Evolutionary conservation across 2,888 invertebrate species (phyloP), one percentile per base, ranked within the genome.

Genomic region (Diogma glabrata): DNA sequence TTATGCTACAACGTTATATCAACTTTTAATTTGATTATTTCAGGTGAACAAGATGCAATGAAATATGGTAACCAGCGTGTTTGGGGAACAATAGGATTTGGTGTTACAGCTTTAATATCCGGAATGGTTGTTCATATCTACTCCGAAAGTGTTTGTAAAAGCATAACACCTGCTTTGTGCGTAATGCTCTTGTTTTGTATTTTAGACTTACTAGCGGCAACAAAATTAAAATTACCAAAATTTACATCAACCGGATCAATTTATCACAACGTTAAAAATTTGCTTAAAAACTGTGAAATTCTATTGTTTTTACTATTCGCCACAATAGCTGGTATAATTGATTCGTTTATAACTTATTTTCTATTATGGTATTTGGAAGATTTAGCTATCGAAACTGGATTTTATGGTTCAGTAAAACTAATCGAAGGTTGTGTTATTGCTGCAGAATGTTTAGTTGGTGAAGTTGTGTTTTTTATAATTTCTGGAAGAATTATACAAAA

Each of bases 301-400:
- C 61, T 80, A 0, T 73, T 81, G 9, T 89, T 88, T 64, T 72
- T 88, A 14, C 64, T 74, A 0, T 88, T 87, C 62, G 83, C 87
- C 0, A 78, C 82, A 0, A 74, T 87, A 9, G 84, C 83, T 0
- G 88, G 88, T 0, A 79, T 85, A 1, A 74, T 87, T 23, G 88
- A 88, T 59, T 83, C 87, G 49, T 87, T 87, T 64, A 78, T 88
- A 49, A 82, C 87, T 14, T 88, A 86, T 60, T 88, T 84, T 60
- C 75, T 87, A 71, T 87, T 88, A 64, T 88, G 88, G 87, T 86
- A 85, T 60, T 61, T 89, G 47, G 87, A 89, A 66, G 86, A 88
- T 60, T 66, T 88, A 36, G 87, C 87, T 0, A 71, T 70, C 14
- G 63, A 67, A 33, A 82, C 82, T 0, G 78, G 76, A 0, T 72